These are phyloP conservation scores for Caenorhabditis sulstoni DNA, from an alignment of 2,888 invertebrate species.

Conservation along the genomic window DNA sequence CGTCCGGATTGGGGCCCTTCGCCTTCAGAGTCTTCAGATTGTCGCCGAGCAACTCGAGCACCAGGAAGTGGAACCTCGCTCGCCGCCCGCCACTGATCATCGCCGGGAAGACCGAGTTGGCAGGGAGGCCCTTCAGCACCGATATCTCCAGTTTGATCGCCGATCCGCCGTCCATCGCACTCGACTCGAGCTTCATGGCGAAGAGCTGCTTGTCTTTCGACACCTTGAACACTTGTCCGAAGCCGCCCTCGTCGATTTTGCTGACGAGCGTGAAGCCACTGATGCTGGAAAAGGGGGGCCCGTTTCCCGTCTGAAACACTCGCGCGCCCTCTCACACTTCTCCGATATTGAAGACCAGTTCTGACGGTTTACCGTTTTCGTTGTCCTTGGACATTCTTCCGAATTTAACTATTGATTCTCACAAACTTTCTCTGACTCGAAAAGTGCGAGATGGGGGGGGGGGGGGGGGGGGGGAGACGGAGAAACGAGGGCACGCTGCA, in stretches of 20 bases:
- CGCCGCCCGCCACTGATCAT: conserved; percentile 25
- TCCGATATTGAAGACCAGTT: conserved; percentile 29
- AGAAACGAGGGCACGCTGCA: too few relatives aligned
- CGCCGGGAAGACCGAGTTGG: conserved; percentile 19
- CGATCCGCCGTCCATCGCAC: conserved; percentile 31
- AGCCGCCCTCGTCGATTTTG: conserved; percentile 72
- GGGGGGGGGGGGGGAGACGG: too few relatives aligned
- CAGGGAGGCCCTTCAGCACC: conserved; percentile 13
- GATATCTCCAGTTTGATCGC: conserved; percentile 38
- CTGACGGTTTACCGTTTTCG: neutral
- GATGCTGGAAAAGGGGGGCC: conserved; percentile 24
- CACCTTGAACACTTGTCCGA: conserved; percentile 66
- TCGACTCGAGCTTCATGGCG: conserved; percentile 52
- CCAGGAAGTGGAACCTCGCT: conserved; percentile 25
- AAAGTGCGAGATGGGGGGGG: too few relatives aligned
- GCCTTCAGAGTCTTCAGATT: conserved; percentile 31
- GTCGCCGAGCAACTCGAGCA: conserved; percentile 48
- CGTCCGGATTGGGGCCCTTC: conserved; percentile 19
- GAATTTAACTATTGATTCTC: too few relatives aligned
- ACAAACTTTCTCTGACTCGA: too few relatives aligned
- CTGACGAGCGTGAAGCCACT: conserved; percentile 46
- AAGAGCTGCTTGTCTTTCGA: conserved; percentile 19
- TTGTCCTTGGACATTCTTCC: too few relatives aligned
- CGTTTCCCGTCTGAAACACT: neutral
- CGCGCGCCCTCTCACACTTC: conserved; percentile 15